A percentile compares a stretch with the other conserved stretches of the same genome.
These are phyloP conservation scores for Eustalomyia histrio DNA, from an alignment of 2,888 invertebrate species.

Conservation along the genomic window DNA sequence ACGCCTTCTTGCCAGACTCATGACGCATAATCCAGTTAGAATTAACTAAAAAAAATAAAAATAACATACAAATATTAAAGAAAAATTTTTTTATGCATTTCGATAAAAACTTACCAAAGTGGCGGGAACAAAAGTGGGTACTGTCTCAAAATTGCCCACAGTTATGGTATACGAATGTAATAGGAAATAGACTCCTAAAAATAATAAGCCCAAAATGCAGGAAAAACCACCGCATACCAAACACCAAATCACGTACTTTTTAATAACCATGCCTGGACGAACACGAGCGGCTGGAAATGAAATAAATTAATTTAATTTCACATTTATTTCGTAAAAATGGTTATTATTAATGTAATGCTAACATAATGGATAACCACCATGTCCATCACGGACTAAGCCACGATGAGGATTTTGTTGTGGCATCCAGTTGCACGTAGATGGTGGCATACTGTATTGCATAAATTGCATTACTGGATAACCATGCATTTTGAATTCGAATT, in stretches of 20 bases:
- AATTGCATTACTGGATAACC: constrained; percentile 85
- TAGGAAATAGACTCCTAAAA: constrained; percentile 88
- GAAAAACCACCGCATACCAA: constrained; percentile 88
- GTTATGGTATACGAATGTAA: constrained; percentile 88
- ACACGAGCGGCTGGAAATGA: constrained; percentile 74
- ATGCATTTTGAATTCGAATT: constrained; percentile 80
- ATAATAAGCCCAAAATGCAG: constrained; percentile 86
- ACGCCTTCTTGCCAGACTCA: constrained; percentile 89
- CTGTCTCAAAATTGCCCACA: constrained; percentile 90
- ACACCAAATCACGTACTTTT: constrained; percentile 89
- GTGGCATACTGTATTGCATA: constrained; percentile 83
- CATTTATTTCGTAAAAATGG: neutral
- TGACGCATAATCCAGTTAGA: constrained; percentile 91
- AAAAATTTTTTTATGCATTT: neutral
- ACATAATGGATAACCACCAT: constrained; percentile 53
- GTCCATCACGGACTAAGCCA: constrained; percentile 69
- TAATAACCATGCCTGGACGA: constrained; percentile 79
- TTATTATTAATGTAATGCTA: constrained; percentile 23
- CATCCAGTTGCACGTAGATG: constrained; percentile 77
- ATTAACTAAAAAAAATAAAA: constrained; percentile 84
- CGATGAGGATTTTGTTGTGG: constrained; percentile 77
- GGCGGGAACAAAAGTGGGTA: constrained; percentile 96
- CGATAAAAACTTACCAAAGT: constrained; percentile 85
- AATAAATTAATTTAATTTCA: neutral
- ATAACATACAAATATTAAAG: too few species aligned